phyloP scores from a whole-genome alignment of 1,140 invertebrate species.

The Pristionchus pacificus region DNA sequence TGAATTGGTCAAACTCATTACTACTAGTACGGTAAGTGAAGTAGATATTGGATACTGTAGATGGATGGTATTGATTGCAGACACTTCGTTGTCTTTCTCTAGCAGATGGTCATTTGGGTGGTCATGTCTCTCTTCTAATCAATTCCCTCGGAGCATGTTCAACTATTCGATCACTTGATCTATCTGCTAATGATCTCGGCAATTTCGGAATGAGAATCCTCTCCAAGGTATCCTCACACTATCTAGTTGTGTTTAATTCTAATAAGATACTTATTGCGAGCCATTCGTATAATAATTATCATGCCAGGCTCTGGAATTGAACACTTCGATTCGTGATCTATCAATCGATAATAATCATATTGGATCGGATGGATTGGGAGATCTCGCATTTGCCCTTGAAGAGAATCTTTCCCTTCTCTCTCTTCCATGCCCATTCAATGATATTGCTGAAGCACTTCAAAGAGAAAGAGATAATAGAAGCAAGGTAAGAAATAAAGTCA shows the following conservation, averaged over 20 bases:
- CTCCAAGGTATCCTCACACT: slow-evolving; percentile 41
- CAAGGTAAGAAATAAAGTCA: too few relatives aligned
- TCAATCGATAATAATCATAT: slow-evolving; percentile 55
- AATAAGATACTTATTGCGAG: too few relatives aligned
- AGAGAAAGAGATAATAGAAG: slow-evolving; percentile 27
- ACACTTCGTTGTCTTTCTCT: slow-evolving; percentile 46
- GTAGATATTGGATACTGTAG: too few relatives aligned
- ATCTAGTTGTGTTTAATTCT: too few relatives aligned
- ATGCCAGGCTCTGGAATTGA: slow-evolving; percentile 47
- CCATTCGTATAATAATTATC: too few relatives aligned
- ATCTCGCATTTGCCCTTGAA: not conserved
- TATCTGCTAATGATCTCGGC: slow-evolving; percentile 50
- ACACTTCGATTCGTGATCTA: slow-evolving; percentile 39
- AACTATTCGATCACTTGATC: slow-evolving; percentile 40
- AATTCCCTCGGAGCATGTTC: slow-evolving; percentile 48
- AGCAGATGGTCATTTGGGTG: slow-evolving; percentile 44
- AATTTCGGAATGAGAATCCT: slow-evolving; percentile 51
- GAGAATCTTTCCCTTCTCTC: slow-evolving; percentile 19
- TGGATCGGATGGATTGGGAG: slow-evolving; percentile 27
- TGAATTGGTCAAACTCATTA: slow-evolving; percentile 51
- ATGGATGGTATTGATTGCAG: too few relatives aligned
- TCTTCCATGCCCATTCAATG: slow-evolving; percentile 43
- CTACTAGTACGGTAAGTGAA: slow-evolving; percentile 12
- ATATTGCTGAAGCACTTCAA: slow-evolving; percentile 41
- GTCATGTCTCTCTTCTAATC: slow-evolving; percentile 42